Evolutionary conservation across 2,797 vertebrate genomes (phyloP), one percentile per base, ranked within the genome.

Genomic region (Danionella dracula): DNA sequence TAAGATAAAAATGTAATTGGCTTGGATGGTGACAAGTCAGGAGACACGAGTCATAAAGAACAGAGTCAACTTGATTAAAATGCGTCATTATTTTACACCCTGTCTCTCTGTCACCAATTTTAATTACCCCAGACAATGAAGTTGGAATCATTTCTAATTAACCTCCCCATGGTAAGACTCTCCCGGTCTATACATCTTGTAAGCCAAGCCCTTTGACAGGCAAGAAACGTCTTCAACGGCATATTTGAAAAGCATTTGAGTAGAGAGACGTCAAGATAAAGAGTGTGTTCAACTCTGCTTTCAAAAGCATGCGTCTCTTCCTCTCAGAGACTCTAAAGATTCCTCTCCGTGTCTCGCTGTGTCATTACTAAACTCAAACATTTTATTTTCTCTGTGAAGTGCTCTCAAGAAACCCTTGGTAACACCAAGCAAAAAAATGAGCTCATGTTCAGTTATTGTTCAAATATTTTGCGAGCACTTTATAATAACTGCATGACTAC

Each of bases 41-140:
- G 29, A 59, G 17, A 37, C 37, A 21, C 38, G 21, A 61, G 50
- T 46, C 49, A 38, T 23, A 40, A 42, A 50, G 41, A 32, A 32
- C 19, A 1, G 4, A 23, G 37, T 23, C 48, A 54, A 41, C 41
- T 17, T 37, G 56, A 61, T 71, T 71, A 69, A 56, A 72, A 35
- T 57, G 62, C 42, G 34, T 41, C 35, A 29, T 67, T 64, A 58
- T 49, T 50, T 48, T 20, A 31, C 16, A 37, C 58, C 45, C 58
- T 50, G 62, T 72, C 72, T 64, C 72, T 75, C 62, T 67, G 48
- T 46, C 61, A 44, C 42, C 62, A 46, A n/a, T 70, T 70, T 72
- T 70, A 77, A 74, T 77, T 74, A 77, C 62, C 53, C 50, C 72
- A 45, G 53, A 74, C 72, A 75, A 70, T 72, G 64, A 75, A 70